phyloP scores from a whole-genome alignment of 2,113 vertebrate species.

The Tachysurus vachellii region DNA sequence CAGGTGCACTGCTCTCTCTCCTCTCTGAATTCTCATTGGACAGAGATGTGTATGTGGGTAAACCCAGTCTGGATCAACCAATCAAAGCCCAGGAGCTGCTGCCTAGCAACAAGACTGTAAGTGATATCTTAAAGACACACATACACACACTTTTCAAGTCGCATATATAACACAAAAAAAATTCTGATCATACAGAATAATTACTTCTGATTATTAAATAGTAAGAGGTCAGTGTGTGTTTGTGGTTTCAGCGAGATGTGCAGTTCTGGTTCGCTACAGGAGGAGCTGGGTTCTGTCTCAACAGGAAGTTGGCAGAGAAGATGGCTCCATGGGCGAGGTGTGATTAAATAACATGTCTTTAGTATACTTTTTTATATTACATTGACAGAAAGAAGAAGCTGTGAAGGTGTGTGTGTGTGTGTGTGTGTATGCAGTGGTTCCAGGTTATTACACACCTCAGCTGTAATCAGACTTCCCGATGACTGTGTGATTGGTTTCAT shows the following conservation, averaged over 20 bases:
- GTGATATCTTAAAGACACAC: neutral
- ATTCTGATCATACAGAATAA: neutral
- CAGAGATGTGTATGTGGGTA: conserved; percentile 83
- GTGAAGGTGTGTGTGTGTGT: conserved; percentile 23
- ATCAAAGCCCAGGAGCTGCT: conserved; percentile 79
- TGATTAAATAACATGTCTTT: conserved; percentile 43
- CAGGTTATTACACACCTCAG: conserved; percentile 80
- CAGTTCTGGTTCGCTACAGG: conserved; percentile 93
- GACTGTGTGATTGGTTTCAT: conserved; percentile 95
- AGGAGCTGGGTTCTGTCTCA: conserved; percentile 93
- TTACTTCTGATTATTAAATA: neutral
- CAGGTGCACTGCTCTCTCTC: conserved; percentile 74
- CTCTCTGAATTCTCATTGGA: conserved; percentile 72
- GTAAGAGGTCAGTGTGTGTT: neutral
- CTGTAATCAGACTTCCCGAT: conserved; percentile 84
- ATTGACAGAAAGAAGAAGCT: neutral
- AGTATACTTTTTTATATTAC: neutral
- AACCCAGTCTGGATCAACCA: conserved; percentile 86
- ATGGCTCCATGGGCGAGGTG: conserved; percentile 93
- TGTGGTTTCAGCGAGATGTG: conserved; percentile 77
- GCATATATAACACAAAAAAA: too few relatives aligned
- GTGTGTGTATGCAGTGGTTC: conserved; percentile 69
- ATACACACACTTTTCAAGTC: neutral
- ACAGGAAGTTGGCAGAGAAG: conserved; percentile 79
- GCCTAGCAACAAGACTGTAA: conserved; percentile 80